These are phyloP conservation scores for Protosalanx chinensis DNA, from an alignment of 2,797 vertebrate genomes.

Conservation along the genomic window DNA sequence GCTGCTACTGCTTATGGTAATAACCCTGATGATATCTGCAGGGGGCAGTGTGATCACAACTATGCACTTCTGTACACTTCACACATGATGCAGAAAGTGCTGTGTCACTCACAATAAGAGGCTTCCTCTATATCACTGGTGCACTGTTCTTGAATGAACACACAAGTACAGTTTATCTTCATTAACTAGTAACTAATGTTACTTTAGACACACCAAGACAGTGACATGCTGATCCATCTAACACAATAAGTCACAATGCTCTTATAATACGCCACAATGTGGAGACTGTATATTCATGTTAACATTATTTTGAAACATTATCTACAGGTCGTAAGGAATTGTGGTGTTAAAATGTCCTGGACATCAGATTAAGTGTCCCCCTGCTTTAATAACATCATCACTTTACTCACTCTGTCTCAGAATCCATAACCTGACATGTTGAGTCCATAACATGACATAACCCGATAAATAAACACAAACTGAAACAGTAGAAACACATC, in stretches of 20 bases:
- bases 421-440: slow-evolving; percentile 56
- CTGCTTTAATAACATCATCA: not conserved
- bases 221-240: not conserved
- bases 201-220: not conserved
- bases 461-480: slow-evolving; percentile 6
- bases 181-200: not conserved
- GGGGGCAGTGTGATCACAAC: not conserved
- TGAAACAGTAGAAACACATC: not conserved
- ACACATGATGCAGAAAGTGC: slow-evolving; percentile 23
- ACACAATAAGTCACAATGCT: not conserved
- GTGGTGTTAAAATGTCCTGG: no score
- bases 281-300: not conserved
- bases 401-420: slow-evolving; percentile 68
- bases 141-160: slow-evolving; percentile 12
- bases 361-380: no score
- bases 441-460: slow-evolving; percentile 56
- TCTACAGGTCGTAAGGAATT: no score
- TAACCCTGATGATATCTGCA: not conserved
- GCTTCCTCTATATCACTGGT: slow-evolving; percentile 1
- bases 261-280: not conserved
- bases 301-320: not conserved
- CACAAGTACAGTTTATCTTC: not conserved
- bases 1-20: no score
- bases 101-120: slow-evolving; percentile 38
- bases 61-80: not conserved